phyloP scores from a whole-genome alignment of 1,140 invertebrate species.

The Myzus persicae region DNA sequence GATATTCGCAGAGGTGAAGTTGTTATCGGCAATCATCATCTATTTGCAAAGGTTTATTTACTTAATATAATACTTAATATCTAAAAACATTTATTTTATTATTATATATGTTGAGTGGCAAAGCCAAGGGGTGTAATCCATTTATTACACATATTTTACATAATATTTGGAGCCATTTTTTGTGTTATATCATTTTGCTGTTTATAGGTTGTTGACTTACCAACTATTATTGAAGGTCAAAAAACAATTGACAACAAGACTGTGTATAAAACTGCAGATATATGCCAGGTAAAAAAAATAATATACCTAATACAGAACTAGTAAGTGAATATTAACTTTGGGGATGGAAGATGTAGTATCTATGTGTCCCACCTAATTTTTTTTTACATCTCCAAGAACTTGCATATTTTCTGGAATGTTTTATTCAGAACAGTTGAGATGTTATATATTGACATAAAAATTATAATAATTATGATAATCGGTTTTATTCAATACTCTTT shows the following conservation, averaged over 20 bases:
- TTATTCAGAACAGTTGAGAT: too few species aligned
- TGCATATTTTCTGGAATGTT: too few species aligned
- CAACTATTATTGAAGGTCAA: constrained; percentile 89
- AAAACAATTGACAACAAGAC: constrained; percentile 97
- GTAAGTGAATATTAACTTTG: too few species aligned
- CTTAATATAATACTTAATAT: background rate
- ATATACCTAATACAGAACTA: background rate
- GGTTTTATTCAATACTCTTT: background rate
- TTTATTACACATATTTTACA: background rate
- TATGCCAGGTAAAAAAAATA: constrained; percentile 79
- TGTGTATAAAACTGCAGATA: constrained; percentile 97
- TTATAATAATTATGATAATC: too few species aligned
- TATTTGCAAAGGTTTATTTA: constrained; percentile 79
- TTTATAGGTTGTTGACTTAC: constrained; percentile 83
- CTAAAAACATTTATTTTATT: background rate
- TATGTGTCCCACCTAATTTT: too few species aligned
- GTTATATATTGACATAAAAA: too few species aligned
- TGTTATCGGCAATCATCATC: constrained; percentile 84
- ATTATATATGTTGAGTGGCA: background rate
- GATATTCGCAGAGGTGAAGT: constrained; percentile 91
- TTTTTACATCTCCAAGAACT: too few species aligned
- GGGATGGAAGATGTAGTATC: too few species aligned
- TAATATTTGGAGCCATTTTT: background rate
- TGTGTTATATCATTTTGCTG: background rate
- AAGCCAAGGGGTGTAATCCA: background rate